Evolutionary conservation across 2,113 vertebrate genomes (phyloP).

Genomic region (Melanotaenia duboulayi): DNA sequence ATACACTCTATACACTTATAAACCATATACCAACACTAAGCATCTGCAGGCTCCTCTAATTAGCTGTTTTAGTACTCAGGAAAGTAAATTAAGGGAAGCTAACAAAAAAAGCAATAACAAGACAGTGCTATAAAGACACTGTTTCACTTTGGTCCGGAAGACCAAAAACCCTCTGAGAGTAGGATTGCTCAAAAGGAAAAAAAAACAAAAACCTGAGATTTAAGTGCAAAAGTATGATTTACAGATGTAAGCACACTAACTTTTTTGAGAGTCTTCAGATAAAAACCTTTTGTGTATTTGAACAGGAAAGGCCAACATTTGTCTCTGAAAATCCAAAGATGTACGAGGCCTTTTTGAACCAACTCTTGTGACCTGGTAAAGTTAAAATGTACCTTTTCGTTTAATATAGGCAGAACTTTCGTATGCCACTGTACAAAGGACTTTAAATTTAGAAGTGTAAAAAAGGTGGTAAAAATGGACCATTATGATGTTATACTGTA

Average conservation of each 20-base stretch:
- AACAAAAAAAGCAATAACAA: background rate
- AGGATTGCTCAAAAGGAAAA: too few species aligned
- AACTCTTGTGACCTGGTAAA: too few species aligned
- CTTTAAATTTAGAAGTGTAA: constrained; percentile 3
- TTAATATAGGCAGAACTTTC: background rate
- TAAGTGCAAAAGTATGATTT: background rate
- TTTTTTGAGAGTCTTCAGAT: background rate
- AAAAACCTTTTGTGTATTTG: background rate
- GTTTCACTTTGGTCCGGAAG: background rate
- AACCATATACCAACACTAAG: too few species aligned
- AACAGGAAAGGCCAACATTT: background rate
- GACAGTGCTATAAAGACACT: background rate
- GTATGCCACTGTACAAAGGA: background rate
- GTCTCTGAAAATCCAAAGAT: background rate
- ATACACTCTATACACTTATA: too few species aligned
- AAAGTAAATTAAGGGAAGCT: too few species aligned
- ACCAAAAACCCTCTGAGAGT: background rate
- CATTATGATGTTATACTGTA: constrained; percentile 2
- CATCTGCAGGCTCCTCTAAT: too few species aligned
- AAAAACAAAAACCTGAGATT: background rate
- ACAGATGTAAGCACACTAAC: background rate
- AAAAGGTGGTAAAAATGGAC: constrained; percentile 2
- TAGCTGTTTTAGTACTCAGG: too few species aligned
- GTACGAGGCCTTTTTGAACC: background rate
- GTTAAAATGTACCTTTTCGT: too few species aligned